phyloP scores from a whole-genome alignment of 2,888 invertebrate species.

The Orthosia gothica region DNA sequence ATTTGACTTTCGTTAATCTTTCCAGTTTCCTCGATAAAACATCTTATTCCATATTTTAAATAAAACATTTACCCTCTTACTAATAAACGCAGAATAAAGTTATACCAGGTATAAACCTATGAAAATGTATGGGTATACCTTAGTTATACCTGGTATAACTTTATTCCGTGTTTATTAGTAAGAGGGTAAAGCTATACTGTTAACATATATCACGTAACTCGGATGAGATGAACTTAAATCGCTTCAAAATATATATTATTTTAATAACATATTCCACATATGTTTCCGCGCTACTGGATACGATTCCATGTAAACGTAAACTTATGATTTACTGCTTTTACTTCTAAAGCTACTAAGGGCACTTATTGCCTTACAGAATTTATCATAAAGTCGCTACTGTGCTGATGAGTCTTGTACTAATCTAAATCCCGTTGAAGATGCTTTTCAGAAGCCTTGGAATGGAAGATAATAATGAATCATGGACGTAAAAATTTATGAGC shows the following conservation, averaged over 20 bases:
- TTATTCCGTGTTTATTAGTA: too few relatives aligned
- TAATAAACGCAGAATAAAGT: too few relatives aligned
- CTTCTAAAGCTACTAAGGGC: slow-evolving; percentile 20
- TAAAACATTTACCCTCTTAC: too few relatives aligned
- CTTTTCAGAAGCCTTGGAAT: neutral
- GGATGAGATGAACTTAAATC: slow-evolving; percentile 6
- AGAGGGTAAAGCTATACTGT: neutral
- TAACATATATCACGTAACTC: neutral
- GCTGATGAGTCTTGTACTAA: slow-evolving; percentile 33
- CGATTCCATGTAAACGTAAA: slow-evolving; percentile 46
- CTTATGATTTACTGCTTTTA: slow-evolving; percentile 53
- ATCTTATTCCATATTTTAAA: neutral
- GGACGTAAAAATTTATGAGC: neutral
- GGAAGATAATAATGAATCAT: slow-evolving; percentile 12
- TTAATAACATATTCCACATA: slow-evolving; percentile 22
- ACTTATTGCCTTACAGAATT: slow-evolving; percentile 35
- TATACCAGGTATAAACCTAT: too few relatives aligned
- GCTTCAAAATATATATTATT: slow-evolving; percentile 3
- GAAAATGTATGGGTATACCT: too few relatives aligned
- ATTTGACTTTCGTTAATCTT: neutral
- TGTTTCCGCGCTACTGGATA: slow-evolving; percentile 33
- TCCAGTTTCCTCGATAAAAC: neutral
- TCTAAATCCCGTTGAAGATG: slow-evolving; percentile 1
- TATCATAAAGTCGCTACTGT: slow-evolving; percentile 17
- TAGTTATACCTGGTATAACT: too few relatives aligned